Percentiles rank a stretch among this genome's conserved stretches.
These are phyloP conservation scores for Apoderus coryli DNA, from an alignment of 2,888 invertebrate species.

Conservation along the genomic window DNA sequence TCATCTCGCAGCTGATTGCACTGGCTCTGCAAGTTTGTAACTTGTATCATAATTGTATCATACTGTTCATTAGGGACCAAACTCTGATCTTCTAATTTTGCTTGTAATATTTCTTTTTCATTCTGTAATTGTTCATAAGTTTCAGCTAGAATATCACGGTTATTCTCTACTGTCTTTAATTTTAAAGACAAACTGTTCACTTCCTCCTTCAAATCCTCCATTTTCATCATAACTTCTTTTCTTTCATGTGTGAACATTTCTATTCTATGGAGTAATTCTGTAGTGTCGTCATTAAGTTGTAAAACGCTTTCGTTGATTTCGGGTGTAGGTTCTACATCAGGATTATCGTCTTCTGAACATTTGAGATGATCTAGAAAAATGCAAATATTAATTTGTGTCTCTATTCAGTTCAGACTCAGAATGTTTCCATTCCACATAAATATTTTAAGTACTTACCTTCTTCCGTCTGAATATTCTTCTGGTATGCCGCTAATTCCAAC, in stretches of 20 bases:
- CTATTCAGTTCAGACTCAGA: too few species aligned
- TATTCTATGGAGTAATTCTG: constrained; percentile 50
- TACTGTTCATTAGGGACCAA: constrained; percentile 2
- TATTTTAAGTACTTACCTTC: background rate
- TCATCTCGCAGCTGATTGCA: constrained; percentile 22
- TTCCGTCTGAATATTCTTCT: constrained; percentile 34
- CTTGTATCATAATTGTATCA: too few species aligned
- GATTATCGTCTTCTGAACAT: constrained; percentile 16
- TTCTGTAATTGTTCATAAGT: constrained; percentile 32
- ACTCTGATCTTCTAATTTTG: background rate
- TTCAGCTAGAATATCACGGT: constrained; percentile 30
- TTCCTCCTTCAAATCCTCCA: constrained; percentile 45
- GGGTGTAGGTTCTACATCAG: constrained; percentile 24
- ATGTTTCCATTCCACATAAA: too few species aligned
- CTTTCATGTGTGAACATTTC: constrained; percentile 54
- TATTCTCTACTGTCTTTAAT: constrained; percentile 34
- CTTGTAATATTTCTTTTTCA: constrained; percentile 35
- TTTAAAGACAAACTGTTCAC: constrained; percentile 38
- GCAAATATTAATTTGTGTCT: too few species aligned
- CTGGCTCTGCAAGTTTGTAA: constrained; percentile 16
- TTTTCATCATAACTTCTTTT: constrained; percentile 53
- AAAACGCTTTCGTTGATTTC: constrained; percentile 41
- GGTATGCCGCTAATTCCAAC: constrained; percentile 52
- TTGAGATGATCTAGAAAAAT: constrained; percentile 18
- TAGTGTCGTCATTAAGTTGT: constrained; percentile 46